Base-by-base conservation (phyloP, 2,797 vertebrate species). In the Brotula barbata region DNA sequence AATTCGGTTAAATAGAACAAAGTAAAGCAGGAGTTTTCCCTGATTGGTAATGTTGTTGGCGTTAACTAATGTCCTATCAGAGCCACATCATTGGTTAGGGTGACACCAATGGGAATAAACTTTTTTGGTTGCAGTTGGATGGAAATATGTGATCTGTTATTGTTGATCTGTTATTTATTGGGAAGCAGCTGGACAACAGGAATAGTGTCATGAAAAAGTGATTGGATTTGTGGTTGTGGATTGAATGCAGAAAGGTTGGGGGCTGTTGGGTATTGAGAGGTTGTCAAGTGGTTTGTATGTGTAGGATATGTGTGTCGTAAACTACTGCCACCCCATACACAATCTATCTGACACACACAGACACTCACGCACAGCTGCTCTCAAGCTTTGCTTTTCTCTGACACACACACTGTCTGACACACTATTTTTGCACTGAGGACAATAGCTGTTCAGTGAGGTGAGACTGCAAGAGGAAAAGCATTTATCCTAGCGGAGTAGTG, bases 401-500 rank as follows among this genome's bases (percentile, higher is more conserved):
- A 76, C 66, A 73, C 54, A 69, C 60, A 80, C 45, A 49, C 39
- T n/a, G n/a, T n/a, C n/a, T n/a, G n/a, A 53, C 44, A 57, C 15
- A 70, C 52, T 39, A 60, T 53, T 48, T 68, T 60, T 73, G 14
- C 59, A 60, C 66, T 43, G 80, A 69, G 79, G 80, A 89, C 84
- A 87, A 87, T 83, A 77, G 82, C 64, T 75, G 77, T 80, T 75
- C 77, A 80, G 68, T 53, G 87, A 86, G 60, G 79, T 83, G 83
- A 81, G 77, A 82, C 85, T 52, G 71, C 72, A 62, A 73, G 81
- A 84, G 82, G 81, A 83, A 82, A 82, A 84, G 73, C 84, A 88
- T 87, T 89, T 88, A 89, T 86, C 87, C 80, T 75, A 11, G 79
- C 17, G 11, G 83, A 85, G 77, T 67, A 71, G 73, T 68, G 75